Evolutionary conservation across 2,113 vertebrate species (phyloP), one percentile per base, ranked within the genome.

Genomic region (Coreoperca whiteheadi): DNA sequence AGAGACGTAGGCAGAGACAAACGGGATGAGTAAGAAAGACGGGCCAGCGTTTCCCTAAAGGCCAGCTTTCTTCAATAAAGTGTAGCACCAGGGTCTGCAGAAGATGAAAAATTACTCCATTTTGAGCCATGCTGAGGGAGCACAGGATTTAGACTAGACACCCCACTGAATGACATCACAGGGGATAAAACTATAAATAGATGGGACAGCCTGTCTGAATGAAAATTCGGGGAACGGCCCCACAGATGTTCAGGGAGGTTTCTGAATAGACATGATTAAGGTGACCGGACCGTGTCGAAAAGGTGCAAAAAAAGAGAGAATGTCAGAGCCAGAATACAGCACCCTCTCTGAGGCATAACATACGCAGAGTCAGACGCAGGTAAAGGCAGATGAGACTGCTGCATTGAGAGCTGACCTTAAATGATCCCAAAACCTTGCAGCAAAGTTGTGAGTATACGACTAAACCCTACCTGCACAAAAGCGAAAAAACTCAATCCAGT

Each of bases 91-190:
- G 77, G 87, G 78, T 77, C 87, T 71, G 79, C 84, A 88, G 77
- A 88, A 87, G 82, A 93, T 93, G 91, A 94, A 92, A 91, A 94
- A 94, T 90, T 79, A 90, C 85, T 90, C 85, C 46, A 91, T 89
- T 94, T 90, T 89, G 78, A 92, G 72, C n/a, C 65, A 57, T 46
- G 88, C 67, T 72, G 77, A 82, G 82, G 88, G 71, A 88, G 75
- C 50, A 23, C 54, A 50, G 83, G 86, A 93, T 74, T 87, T 79
- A 73, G 71, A 87, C 75, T 15, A 75, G 87, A 88, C 79, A 70
- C 90, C 85, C 88, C 61, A 51, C 72, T 75, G 89, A 88, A 88
- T 93, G 91, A 94, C 90, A 94, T 94, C 93, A 92, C 89, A 88
- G 57, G 82, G 86, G 79, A 78, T 51, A 61, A n/a, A 74, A 77